A percentile compares a stretch with the other conserved stretches of the same genome.
Conservation (phyloP, 2,797 vertebrate genomes). For the Eremophila alpestris region DNA sequence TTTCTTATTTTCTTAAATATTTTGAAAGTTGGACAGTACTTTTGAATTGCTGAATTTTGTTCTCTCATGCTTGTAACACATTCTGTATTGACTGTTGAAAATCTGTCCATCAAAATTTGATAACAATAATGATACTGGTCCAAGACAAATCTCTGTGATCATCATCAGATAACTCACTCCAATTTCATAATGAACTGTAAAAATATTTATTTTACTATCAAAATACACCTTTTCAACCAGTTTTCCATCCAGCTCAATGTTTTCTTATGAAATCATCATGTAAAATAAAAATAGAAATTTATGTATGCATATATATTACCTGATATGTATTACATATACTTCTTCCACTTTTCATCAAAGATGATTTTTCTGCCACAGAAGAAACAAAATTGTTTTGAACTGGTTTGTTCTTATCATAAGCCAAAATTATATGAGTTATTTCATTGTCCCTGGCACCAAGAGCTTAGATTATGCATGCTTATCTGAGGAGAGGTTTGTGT, state of each 20-base stretch:
- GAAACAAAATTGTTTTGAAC: neutral
- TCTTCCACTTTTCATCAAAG: neutral
- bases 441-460: neutral
- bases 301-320: neutral
- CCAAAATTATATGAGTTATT: neutral
- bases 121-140: neutral
- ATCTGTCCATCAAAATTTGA: neutral
- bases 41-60: neutral
- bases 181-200: neutral
- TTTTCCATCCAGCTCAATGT: neutral
- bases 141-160: neutral
- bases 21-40: neutral
- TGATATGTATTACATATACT: neutral
- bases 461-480: neutral
- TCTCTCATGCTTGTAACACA: neutral
- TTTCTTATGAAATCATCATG: neutral
- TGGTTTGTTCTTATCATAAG: neutral
- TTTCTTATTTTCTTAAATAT: neutral
- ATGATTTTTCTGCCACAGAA: neutral
- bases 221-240: neutral
- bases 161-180: neutral
- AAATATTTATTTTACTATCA: neutral
- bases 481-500: slow-evolving; percentile 13
- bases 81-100: neutral
- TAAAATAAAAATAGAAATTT: neutral